These are phyloP conservation scores for Tiaroga cobitis DNA, from an alignment of 2,797 vertebrate genomes.

Conservation along the genomic window DNA sequence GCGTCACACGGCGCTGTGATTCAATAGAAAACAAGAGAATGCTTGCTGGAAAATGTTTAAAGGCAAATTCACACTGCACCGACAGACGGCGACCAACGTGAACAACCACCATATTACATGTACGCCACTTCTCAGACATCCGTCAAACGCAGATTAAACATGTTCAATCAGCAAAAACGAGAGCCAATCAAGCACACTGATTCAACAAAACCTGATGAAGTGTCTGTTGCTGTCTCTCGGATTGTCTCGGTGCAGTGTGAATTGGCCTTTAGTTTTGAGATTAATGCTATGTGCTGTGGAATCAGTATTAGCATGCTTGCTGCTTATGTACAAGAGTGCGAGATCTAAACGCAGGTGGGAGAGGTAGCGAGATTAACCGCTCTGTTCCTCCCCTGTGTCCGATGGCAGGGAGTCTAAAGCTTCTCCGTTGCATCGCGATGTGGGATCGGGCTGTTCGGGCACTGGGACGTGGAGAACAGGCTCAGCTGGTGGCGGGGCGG, in stretches of 20 bases:
- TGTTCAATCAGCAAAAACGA: neutral
- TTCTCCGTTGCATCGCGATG: conserved; percentile 82
- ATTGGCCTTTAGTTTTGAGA: conserved; percentile 46
- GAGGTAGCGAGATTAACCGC: conserved; percentile 71
- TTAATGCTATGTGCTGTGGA: conserved; percentile 61
- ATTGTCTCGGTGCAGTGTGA: neutral
- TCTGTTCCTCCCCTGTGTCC: conserved; percentile 78
- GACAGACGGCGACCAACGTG: neutral
- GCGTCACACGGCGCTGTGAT: conserved; percentile 43
- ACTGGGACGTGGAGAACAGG: conserved; percentile 63
- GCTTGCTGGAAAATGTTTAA: conserved; percentile 64
- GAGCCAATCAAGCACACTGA: neutral
- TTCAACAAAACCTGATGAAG: neutral
- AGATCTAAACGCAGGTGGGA: conserved; percentile 50
- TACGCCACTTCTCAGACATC: neutral
- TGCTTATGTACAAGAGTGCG: conserved; percentile 80
- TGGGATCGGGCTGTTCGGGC: conserved; percentile 66
- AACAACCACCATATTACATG: neutral
- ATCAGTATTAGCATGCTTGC: conserved; percentile 82
- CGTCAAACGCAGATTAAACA: neutral
- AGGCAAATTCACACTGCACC: neutral
- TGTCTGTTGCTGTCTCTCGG: neutral
- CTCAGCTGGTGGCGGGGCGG: conserved; percentile 47
- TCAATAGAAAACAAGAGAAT: conserved; percentile 18
- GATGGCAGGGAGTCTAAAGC: conserved; percentile 66